Base-by-base conservation (phyloP, 2,113 vertebrate species). In the Sterrhoptilus dennistouni region DNA sequence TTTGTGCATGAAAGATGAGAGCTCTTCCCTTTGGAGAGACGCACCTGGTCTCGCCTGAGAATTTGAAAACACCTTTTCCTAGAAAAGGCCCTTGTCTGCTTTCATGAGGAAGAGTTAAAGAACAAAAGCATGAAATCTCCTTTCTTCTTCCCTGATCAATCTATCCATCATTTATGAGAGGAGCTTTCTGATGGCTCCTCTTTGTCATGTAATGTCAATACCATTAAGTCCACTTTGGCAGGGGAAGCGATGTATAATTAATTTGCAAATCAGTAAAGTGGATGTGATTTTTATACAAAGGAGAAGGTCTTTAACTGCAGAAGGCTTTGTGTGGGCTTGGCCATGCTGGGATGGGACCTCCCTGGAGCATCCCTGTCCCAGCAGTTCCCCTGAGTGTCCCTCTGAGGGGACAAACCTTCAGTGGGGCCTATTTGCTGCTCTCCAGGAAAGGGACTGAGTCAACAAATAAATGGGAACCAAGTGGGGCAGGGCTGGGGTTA, bases 161-260 rank as follows among this genome's bases (percentile, higher is more conserved):
- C 92, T 82, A 45, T 17, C 35, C 49, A 53, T 83, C 60, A 10
- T 88, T 85, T 85, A 75, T 38, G 84, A 94, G 64, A 72, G 76
- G 57, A 84, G 79, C 64, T 81, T 87, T 78, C 78, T 91, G 42
- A 81, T 90, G 47, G 80, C 59, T 92, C 44, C 84, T 83, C 83
- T 90, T 95, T 92, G 79, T 84, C 87, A 47, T 84, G 69, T 83
- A 93, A 87, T 35, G 11, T 93, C 95, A 95, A 96, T 97, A 90
- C 84, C 88, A 90, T 96, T 91, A 96, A 75, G 87, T 85, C 91
- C 71, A 91, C 87, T 90, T 95, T 89, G 94, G 95, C 92, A 96
- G 83, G 82, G 84, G 71, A 93, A 78, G 71, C 3, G 2, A 90
- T 21, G 3, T 80, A 35, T 87, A 93, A 96, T 97, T 97, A 96